Base-by-base conservation (phyloP, 2,113 vertebrate genomes). In the Cheilinus undulatus region DNA sequence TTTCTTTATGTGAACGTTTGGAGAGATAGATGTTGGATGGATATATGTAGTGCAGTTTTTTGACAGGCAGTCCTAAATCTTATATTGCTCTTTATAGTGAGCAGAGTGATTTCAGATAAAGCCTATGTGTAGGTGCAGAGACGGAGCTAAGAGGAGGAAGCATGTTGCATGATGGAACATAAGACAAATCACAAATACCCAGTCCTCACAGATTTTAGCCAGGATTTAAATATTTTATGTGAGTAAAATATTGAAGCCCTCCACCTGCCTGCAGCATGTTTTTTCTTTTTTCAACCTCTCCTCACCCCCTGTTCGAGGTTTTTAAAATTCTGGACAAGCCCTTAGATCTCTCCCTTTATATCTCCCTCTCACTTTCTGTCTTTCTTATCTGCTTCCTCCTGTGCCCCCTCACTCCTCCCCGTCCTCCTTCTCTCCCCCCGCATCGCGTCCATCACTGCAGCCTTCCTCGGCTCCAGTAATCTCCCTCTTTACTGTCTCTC, bases 221-320 rank as follows among this genome's bases (percentile, higher is more conserved):
- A 5, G 71, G 59, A 83, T 86, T 78, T 74, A 11, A 84, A 86
- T 77, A 51, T 86, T 85, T 85, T 22, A 88, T 85, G 72, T 54
- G 49, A 58, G 49, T 82, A 61, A 83, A 86, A 90, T 83, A 86
- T 85, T 90, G 83, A 86, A 89, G 76, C 68, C 11, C 68, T 82
- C n/a, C 36, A 73, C 66, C 82, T 83, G 79, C 86, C 58, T 66
- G 66, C 61, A 76, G 76, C 54, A 3, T 63, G 40, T 76, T 67
- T 67, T 67, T 82, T 49, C 40, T 48, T 46, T 30, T 6, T 9
- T 36, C 69, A 71, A 52, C 73, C 81, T 70, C 84, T 65, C 50
- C 51, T 69, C 49, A 60, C 52, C 85, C 79, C 53, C 86, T 82
- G 86, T 85, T 20, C 40, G 27, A 69, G 45, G 32, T 26, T 78